Base-by-base conservation (phyloP, 2,113 vertebrate genomes). In the Coracopsis vasa region DNA sequence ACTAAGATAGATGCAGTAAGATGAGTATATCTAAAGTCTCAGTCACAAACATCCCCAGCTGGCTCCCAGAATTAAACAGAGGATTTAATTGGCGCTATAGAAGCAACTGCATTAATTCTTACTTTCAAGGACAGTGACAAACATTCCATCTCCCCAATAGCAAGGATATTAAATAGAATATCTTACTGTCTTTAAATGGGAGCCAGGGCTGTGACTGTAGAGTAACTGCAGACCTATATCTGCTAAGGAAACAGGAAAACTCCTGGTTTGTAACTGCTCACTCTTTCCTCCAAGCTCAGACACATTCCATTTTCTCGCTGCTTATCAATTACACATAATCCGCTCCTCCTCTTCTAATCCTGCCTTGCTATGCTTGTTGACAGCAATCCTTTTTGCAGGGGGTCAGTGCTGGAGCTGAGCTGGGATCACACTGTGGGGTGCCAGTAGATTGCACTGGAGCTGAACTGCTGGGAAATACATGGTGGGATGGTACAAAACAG, bases 51-150 rank as follows among this genome's bases (percentile, higher is more conserved):
- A 85, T 75, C 73, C 89, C 91, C 92, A 97, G 92, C 77, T 94
- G 94, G 80, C 73, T 94, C 73, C 72, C 45, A 85, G 83, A 94
- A 86, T 91, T 94, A 94, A 96, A 91, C 4, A 11, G 47, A 70
- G 48, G 41, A 60, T 93, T 94, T 95, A 96, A 96, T 48, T 94
- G 28, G 78, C 70, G 66, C 80, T 86, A 48, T 1, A 89, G 91
- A 95, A 95, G 37, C 56, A 96, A 85, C 20, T 61, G 58, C 77
- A 72, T 94, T 94, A 86, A 93, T 94, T 93, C 86, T 72, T 94
- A 64, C 65, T 96, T 94, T 94, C 91, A 96, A 93, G 92, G 92
- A 87, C 80, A 95, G 65, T 50, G 83, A 93, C 39, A 92, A 95
- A 89, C 69, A 17, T 93, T 53, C 2, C 1, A 62, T 92, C 89